Percentiles rank a stretch among this genome's conserved stretches.
phyloP scores from a whole-genome alignment of 2,888 invertebrate species.

The Drosophila conformis region DNA sequence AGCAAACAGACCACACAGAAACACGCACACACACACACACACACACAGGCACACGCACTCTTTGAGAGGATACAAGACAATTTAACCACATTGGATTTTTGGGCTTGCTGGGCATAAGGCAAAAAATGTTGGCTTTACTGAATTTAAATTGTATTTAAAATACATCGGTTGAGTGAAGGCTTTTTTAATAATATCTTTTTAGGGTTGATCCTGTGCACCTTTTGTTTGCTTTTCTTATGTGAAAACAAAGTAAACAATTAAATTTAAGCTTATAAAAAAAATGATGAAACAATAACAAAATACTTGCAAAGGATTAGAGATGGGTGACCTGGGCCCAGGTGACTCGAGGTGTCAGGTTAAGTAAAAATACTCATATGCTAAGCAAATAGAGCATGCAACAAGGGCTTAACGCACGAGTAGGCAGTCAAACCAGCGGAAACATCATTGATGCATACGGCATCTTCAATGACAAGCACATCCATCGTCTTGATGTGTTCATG shows the following conservation, averaged over 20 bases:
- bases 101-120: slow-evolving; percentile 43
- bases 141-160: slow-evolving; percentile 58
- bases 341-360: slow-evolving; percentile 2
- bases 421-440: slow-evolving; percentile 26
- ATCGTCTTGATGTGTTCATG: slow-evolving; percentile 7
- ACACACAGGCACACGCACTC: slow-evolving; percentile 2
- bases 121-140: slow-evolving; percentile 61
- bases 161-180: neutral
- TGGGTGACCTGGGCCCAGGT: slow-evolving; percentile 9
- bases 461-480: slow-evolving; percentile 5
- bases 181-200: slow-evolving; percentile 8
- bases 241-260: slow-evolving; percentile 54
- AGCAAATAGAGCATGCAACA: slow-evolving; percentile 40
- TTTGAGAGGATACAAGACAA: slow-evolving; percentile 26
- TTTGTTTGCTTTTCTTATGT: slow-evolving; percentile 23
- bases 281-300: slow-evolving; percentile 22
- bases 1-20: slow-evolving; percentile 37
- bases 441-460: slow-evolving; percentile 3
- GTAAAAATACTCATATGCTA: slow-evolving; percentile 1
- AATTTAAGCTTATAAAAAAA: slow-evolving; percentile 52
- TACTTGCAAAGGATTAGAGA: slow-evolving; percentile 2
- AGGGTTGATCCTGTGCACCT: slow-evolving; percentile 21
- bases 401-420: slow-evolving; percentile 24
- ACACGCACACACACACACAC: neutral
- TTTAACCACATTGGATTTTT: slow-evolving; percentile 70